Conservation (phyloP, 1,140 invertebrate species). For the Macrobrachium rosenbergii region DNA sequence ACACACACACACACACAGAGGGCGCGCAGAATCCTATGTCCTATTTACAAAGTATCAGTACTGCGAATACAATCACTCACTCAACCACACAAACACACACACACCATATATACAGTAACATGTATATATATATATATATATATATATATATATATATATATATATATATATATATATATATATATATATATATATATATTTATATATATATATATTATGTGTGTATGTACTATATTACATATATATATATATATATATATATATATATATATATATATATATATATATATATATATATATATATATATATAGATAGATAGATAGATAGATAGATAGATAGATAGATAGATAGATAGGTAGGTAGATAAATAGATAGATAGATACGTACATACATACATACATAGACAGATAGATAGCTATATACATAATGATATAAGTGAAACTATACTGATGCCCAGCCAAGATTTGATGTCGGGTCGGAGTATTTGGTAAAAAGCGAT, state of each 20-base stretch:
- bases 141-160: constrained; percentile 8
- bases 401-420: constrained; percentile 25
- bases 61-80: too few species aligned
- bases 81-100: background rate
- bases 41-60: too few species aligned
- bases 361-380: constrained; percentile 41
- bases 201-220: too few species aligned
- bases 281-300: constrained; percentile 9
- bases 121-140: constrained; percentile 18
- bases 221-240: too few species aligned
- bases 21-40: too few species aligned
- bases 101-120: too few species aligned
- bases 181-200: background rate
- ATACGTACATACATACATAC: constrained; percentile 42
- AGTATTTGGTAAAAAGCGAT: too few species aligned
- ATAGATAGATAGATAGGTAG: constrained; percentile 37
- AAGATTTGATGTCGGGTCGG: too few species aligned
- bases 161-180: background rate
- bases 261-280: background rate
- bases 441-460: too few species aligned
- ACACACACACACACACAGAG: background rate
- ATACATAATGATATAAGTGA: background rate
- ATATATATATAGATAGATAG: background rate
- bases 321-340: constrained; percentile 10
- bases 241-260: constrained; percentile 27